Base-by-base conservation (phyloP, 2,113 vertebrate species). In the Agapornis roseicollis region DNA sequence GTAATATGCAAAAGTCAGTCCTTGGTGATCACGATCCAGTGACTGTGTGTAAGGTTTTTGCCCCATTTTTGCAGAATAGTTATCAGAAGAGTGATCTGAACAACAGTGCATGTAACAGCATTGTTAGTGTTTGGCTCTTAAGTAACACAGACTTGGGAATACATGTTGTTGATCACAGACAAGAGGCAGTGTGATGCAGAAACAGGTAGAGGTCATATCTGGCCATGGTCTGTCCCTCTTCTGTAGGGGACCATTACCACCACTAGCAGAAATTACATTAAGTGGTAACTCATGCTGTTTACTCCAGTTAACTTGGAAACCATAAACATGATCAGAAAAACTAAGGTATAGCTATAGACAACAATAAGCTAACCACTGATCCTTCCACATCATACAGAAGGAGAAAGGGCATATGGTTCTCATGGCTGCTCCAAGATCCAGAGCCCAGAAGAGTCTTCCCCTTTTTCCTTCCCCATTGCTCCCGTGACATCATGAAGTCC, bases 1-100 rank as follows among this genome's bases (percentile, higher is more conserved):
- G 27, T 70, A 10, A 31, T 0, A 7, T 76, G n/a, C 61, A n/a
- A 27, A 52, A 28, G 33, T 41, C 4, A 1, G 1, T 53, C 61
- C 70, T 68, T 71, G 47, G 25, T 72, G 49, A 56, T 61, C 22
- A 63, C 46, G 17, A 70, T 80, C 37, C 31, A 25, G 20, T 63
- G 71, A 60, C 58, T n/a, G 5, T 1, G 1, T 12, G 1, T 24
- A 47, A 74, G 23, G 11, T 7, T 4, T 68, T 69, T 86, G 27
- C 24, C 27, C 20, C 18, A 12, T 78, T 89, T 95, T 52, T 72
- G 63, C 6, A 17, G 13, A 58, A 3, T 52, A 52, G 56, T 60
- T 66, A 77, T 20, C 20, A 72, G 42, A 28, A 52, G 17, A 69
- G 17, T 41, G 53, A 22, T 46, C 63, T 85, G 77, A 79, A 82